Evolutionary conservation across 2,888 invertebrate species (phyloP).

Genomic region (Catocala sponsa): DNA sequence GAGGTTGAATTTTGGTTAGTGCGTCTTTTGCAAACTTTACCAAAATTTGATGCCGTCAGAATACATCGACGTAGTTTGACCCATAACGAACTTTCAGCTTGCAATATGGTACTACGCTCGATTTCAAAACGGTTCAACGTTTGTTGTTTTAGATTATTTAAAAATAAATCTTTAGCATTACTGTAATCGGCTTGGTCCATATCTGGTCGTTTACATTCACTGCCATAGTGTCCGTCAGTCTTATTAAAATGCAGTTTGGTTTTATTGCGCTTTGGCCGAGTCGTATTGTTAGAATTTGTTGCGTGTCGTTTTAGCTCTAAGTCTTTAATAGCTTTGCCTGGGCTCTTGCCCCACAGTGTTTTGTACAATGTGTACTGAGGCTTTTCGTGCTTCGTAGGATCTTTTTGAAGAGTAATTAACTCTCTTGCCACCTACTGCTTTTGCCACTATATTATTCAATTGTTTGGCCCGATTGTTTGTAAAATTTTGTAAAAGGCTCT

Average conservation of each 20-base stretch:
- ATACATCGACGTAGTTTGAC: constrained; percentile 2
- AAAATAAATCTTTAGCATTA: background rate
- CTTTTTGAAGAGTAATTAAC: constrained; percentile 3
- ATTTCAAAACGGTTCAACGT: background rate
- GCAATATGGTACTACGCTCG: background rate
- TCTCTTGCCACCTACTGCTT: constrained; percentile 5
- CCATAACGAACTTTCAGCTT: constrained; percentile 7
- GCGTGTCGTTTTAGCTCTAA: background rate
- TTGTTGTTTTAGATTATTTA: background rate
- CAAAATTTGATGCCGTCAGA: constrained; percentile 8
- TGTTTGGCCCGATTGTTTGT: too few species aligned
- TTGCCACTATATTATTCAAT: background rate
- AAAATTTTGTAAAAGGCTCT: too few species aligned
- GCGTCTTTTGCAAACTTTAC: constrained; percentile 9
- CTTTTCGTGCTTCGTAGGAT: background rate
- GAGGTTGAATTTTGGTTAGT: background rate
- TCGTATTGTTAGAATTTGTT: background rate
- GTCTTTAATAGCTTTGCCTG: background rate
- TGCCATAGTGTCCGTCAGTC: background rate
- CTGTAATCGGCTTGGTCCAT: background rate
- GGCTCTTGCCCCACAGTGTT: background rate
- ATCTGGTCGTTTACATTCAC: background rate
- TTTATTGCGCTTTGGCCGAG: background rate
- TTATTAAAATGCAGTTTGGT: background rate
- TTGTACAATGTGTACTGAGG: background rate